These are phyloP conservation scores for Agrotis segetum DNA, from an alignment of 2,888 invertebrate genomes.

Conservation along the genomic window DNA sequence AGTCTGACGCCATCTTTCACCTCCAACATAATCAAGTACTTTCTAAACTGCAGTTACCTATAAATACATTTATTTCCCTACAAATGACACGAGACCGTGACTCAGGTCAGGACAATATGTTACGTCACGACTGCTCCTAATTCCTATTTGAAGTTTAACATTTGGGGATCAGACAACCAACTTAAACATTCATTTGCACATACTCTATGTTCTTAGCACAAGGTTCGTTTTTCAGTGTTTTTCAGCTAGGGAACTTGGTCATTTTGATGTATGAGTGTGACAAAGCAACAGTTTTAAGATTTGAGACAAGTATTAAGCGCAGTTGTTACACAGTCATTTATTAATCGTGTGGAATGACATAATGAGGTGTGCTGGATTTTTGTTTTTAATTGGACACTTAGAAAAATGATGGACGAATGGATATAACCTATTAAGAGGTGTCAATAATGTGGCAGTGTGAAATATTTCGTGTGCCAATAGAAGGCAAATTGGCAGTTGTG, in stretches of 20 bases:
- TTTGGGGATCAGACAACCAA: constrained; percentile 72
- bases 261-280: constrained; percentile 74
- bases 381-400: constrained; percentile 77
- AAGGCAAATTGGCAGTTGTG: constrained; percentile 19
- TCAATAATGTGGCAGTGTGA: constrained; percentile 35
- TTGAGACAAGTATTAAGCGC: constrained; percentile 83
- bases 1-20: constrained; percentile 40
- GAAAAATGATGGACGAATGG: constrained; percentile 62
- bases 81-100: constrained; percentile 68
- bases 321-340: constrained; percentile 73
- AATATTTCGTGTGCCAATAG: constrained; percentile 16
- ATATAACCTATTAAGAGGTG: constrained; percentile 48
- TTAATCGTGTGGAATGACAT: constrained; percentile 86
- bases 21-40: constrained; percentile 42
- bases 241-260: constrained; percentile 31
- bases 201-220: constrained; percentile 18
- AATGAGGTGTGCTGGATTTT: constrained; percentile 78
- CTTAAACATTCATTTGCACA: constrained; percentile 19
- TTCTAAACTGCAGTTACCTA: constrained; percentile 38
- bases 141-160: constrained; percentile 82
- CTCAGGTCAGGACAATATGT: constrained; percentile 76
- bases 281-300: constrained; percentile 80
- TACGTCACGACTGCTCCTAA: constrained; percentile 80
- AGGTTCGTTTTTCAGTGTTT: constrained; percentile 43
- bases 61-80: constrained; percentile 59